A percentile compares a stretch with the other conserved stretches of the same genome.
These are phyloP conservation scores for Carassius auratus DNA, from an alignment of 2,113 vertebrate species.

Conservation along the genomic window DNA sequence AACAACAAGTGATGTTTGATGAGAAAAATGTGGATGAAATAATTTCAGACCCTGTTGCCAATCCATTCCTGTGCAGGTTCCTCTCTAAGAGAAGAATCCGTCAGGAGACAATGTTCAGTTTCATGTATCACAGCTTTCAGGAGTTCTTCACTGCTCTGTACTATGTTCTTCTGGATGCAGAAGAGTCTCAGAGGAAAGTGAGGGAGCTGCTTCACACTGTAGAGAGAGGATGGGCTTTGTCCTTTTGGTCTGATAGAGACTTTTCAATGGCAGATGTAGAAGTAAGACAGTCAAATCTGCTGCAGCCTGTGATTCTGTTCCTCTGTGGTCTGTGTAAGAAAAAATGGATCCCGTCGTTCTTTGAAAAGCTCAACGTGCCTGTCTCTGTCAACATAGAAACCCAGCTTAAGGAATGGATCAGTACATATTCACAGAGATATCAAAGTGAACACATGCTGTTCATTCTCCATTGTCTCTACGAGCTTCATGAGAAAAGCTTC, in stretches of 20 bases:
- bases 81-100: slow-evolving; percentile 21
- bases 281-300: neutral
- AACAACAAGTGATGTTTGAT: slow-evolving; percentile 33
- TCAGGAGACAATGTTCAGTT: slow-evolving; percentile 44
- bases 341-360: neutral
- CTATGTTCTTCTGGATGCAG: slow-evolving; percentile 32
- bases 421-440: neutral
- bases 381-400: neutral
- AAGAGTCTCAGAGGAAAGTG: slow-evolving; percentile 15
- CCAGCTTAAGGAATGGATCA: slow-evolving; percentile 42
- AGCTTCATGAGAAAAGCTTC: slow-evolving; percentile 24
- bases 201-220: slow-evolving; percentile 9
- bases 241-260: neutral
- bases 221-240: slow-evolving; percentile 1
- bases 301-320: slow-evolving; percentile 21
- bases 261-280: neutral
- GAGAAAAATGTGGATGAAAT: neutral
- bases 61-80: slow-evolving; percentile 2
- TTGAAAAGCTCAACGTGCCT: neutral
- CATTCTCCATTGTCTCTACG: slow-evolving; percentile 37
- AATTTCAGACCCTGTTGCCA: neutral
- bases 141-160: slow-evolving; percentile 62
- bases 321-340: slow-evolving; percentile 30
- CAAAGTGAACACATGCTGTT: slow-evolving; percentile 2
- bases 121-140: slow-evolving; percentile 58